Conservation (phyloP, 2,888 invertebrate genomes). For the Alcis repandata region DNA sequence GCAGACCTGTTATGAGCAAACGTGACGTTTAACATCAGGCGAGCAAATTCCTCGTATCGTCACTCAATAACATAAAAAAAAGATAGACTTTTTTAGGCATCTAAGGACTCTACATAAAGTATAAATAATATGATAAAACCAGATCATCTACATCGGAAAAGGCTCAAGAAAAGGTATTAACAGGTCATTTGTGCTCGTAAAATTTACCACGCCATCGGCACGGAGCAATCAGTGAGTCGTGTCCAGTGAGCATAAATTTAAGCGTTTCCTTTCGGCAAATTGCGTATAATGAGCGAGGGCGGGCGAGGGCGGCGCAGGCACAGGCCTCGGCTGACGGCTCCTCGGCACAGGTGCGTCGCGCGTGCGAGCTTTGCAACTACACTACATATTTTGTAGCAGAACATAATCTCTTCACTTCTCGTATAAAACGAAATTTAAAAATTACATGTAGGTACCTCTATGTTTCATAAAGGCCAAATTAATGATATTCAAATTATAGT, state of each 20-base stretch:
- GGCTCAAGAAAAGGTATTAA: conserved; percentile 34
- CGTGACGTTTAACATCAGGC: too few relatives aligned
- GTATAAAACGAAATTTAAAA: too few relatives aligned
- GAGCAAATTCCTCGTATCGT: too few relatives aligned
- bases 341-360: conserved; percentile 75
- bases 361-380: conserved; percentile 55
- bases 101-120: too few relatives aligned
- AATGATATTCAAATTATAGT: too few relatives aligned
- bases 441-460: too few relatives aligned
- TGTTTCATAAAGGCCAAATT: too few relatives aligned
- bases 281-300: conserved; percentile 78
- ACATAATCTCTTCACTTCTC: neutral
- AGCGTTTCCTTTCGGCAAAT: conserved; percentile 78
- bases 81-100: too few relatives aligned
- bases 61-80: too few relatives aligned
- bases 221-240: conserved; percentile 67
- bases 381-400: conserved; percentile 1
- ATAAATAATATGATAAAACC: too few relatives aligned
- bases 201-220: conserved; percentile 61
- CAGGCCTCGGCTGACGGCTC: conserved; percentile 35
- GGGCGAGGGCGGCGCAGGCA: conserved; percentile 65
- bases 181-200: conserved; percentile 50
- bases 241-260: conserved; percentile 76
- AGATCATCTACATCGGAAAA: conserved; percentile 23
- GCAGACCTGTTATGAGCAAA: too few relatives aligned